Evolutionary conservation across 2,797 vertebrate species (phyloP).

Genomic region (Pagetopsis macropterus): DNA sequence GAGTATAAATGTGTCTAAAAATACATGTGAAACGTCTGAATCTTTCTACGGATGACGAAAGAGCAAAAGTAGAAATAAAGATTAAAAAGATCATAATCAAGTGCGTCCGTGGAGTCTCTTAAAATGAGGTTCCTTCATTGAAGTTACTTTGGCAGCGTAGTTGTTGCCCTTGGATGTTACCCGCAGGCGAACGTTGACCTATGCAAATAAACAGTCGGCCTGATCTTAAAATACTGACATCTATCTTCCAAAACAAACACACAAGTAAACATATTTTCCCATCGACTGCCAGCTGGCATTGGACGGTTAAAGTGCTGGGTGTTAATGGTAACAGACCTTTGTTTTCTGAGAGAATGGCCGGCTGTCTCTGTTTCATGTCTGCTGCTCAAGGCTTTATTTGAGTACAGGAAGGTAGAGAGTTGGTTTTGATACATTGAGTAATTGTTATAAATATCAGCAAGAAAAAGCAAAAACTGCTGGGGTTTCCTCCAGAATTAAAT

Average conservation of each 20-base stretch:
- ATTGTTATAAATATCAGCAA: neutral
- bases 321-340: constrained; percentile 54
- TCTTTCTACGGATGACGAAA: neutral
- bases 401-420: constrained; percentile 11
- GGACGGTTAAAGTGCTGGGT: constrained; percentile 18
- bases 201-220: constrained; percentile 43
- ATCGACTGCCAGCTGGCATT: constrained; percentile 29
- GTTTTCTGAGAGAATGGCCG: constrained; percentile 32
- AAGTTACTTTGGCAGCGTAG: constrained; percentile 20
- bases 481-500: neutral
- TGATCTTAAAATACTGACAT: constrained; percentile 21
- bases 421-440: neutral
- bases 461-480: neutral
- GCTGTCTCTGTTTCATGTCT: constrained; percentile 34
- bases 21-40: neutral
- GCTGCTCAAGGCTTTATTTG: constrained; percentile 39
- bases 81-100: constrained; percentile 16
- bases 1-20: no score
- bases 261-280: constrained; percentile 51
- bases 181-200: constrained; percentile 17
- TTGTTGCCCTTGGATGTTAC: constrained; percentile 52
- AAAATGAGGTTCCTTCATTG: constrained; percentile 20
- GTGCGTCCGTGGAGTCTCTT: constrained; percentile 2
- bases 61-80: neutral
- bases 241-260: constrained; percentile 48